Conservation (phyloP, 1,140 invertebrate genomes). For the Anastrepha ludens region DNA sequence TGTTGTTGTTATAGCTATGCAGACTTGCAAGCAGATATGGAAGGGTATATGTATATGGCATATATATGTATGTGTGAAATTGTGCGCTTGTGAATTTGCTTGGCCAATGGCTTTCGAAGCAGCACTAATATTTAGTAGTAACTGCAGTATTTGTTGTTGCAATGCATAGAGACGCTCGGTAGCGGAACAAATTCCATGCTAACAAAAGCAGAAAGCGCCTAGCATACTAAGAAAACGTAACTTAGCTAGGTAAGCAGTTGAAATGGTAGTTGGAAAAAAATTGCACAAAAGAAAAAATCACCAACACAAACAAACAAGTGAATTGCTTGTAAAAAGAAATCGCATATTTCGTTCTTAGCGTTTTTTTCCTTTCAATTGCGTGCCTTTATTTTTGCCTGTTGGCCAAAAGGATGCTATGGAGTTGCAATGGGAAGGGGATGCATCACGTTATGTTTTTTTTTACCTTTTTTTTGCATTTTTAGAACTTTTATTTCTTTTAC, state of each 20-base stretch:
- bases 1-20: neutral
- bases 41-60: no score
- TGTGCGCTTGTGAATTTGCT: neutral
- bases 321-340: neutral
- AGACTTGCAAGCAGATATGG: no score
- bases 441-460: no score
- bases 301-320: neutral
- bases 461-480: neutral
- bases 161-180: neutral
- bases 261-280: neutral
- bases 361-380: conserved; percentile 32
- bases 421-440: neutral
- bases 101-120: neutral
- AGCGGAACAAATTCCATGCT: neutral
- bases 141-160: neutral
- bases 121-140: neutral
- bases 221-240: neutral
- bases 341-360: neutral
- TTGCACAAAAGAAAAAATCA: neutral
- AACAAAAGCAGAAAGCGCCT: neutral
- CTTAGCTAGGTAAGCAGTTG: neutral
- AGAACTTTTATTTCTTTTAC: neutral
- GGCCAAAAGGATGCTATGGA: neutral
- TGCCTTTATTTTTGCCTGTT: conserved; percentile 8
- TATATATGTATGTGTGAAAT: neutral